phyloP scores from a whole-genome alignment of 1,140 invertebrate species.

The Euwallacea similis region DNA sequence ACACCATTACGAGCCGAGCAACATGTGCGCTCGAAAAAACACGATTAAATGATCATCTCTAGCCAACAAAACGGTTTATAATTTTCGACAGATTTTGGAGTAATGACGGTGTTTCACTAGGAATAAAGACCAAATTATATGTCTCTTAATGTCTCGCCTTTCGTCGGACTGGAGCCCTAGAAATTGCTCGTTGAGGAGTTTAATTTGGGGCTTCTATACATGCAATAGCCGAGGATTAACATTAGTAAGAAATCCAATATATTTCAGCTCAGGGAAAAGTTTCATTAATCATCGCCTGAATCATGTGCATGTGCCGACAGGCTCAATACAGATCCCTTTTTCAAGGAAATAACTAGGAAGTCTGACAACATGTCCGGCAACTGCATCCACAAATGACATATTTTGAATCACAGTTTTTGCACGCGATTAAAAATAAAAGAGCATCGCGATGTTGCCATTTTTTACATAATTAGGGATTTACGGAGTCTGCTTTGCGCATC shows the following conservation, averaged over 20 bases:
- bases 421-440: too few relatives aligned
- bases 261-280: background rate
- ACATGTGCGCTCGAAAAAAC: background rate
- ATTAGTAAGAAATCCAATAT: background rate
- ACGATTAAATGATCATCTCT: background rate
- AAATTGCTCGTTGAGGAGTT: background rate
- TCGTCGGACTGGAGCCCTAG: slow-evolving; percentile 6
- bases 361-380: too few relatives aligned
- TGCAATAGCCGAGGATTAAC: background rate
- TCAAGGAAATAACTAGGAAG: too few relatives aligned
- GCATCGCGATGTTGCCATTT: too few relatives aligned
- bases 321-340: too few relatives aligned
- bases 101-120: slow-evolving; percentile 4
- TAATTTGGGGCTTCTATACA: background rate
- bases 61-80: background rate
- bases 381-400: too few relatives aligned
- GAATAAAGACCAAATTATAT: slow-evolving; percentile 12
- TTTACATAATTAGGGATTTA: too few relatives aligned
- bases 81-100: background rate
- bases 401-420: too few relatives aligned
- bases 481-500: too few relatives aligned
- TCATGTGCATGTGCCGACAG: too few relatives aligned
- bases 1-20: background rate
- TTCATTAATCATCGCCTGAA: too few relatives aligned
- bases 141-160: slow-evolving; percentile 8